Base-by-base conservation (phyloP, 1,140 invertebrate species). In the Cepaea nemoralis region DNA sequence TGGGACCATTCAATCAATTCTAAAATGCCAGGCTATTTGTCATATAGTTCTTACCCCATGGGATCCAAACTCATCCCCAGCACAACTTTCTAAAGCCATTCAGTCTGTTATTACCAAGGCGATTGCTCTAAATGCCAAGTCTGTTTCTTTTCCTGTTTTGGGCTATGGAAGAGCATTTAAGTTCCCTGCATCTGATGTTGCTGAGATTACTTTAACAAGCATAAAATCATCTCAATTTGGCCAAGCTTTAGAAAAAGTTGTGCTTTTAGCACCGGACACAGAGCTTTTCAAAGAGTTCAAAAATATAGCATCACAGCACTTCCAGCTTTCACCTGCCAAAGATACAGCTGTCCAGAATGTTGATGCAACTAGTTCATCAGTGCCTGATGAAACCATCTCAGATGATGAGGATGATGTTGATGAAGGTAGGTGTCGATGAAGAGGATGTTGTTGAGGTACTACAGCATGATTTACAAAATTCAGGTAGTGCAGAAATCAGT, bases 141-240 rank as follows among this genome's bases (percentile, higher is more conserved):
- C 71, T n/a, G 42, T 74, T 48, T 74, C 71, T 1, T 74, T 74
- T 48, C 71, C 71, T 74, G 71, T 45, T 16, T 48, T 74, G 16
- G 71, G 71, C 33, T 74, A 27, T 74, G 71, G 71, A 16, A 48
- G 14, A 45, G 71, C 71, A n/a, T 74, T 74, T 45, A 3, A 50
- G 71, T 74, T 50, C 33, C 71, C 71, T 0, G 8, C 71, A 27
- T 74, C 71, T 48, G 39, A 45, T 48, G 71, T 74, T 42, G 71
- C 71, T 6, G 1, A 74, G 39, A 42, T 48, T n/a, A 16, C 40
- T 24, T 27, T 74, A 5, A 24, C 39, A 45, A 74, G 35, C 31
- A 5, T 74, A 2, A 74, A 74, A 24, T 48, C 42, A 12, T 42
- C 33, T 14, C 48, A 33, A 50, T 16, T 48, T 42, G 71, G 42